Conservation (phyloP, 2,113 vertebrate genomes). For the Smithornis capensis region DNA sequence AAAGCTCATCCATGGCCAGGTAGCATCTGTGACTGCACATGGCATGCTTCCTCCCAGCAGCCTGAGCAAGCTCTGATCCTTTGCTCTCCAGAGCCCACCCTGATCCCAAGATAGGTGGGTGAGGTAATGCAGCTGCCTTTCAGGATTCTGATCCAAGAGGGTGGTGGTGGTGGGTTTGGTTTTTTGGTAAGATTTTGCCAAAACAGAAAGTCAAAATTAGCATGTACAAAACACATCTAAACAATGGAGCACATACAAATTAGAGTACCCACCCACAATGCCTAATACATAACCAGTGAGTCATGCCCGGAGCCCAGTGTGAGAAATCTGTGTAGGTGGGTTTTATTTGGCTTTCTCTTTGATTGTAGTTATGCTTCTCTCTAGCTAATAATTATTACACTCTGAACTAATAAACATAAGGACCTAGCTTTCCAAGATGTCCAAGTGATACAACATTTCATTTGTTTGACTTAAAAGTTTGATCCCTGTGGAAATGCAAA, state of each 20-base stretch:
- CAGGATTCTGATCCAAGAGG: neutral
- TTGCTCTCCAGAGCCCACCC: neutral
- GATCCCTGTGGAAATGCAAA: neutral
- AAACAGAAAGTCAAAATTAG: slow-evolving; percentile 48
- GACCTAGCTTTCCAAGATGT: neutral
- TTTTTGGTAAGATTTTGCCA: slow-evolving; percentile 31
- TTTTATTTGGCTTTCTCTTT: slow-evolving; percentile 37
- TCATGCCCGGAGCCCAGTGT: slow-evolving; percentile 30
- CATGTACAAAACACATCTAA: neutral
- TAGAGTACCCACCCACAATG: slow-evolving; percentile 34
- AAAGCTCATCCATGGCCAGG: neutral
- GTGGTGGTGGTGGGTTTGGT: neutral
- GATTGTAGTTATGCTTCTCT: slow-evolving; percentile 28
- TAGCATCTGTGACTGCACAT: neutral
- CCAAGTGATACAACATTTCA: neutral
- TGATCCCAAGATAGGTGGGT: slow-evolving; percentile 22
- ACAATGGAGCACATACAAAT: slow-evolving; percentile 51
- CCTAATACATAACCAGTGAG: slow-evolving; percentile 46
- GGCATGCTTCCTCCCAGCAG: neutral
- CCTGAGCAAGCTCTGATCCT: neutral
- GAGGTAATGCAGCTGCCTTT: slow-evolving; percentile 28
- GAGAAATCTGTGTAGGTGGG: slow-evolving; percentile 57
- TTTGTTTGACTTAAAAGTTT: neutral
- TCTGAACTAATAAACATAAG: slow-evolving; percentile 21
- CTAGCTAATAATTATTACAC: slow-evolving; percentile 15